phyloP scores from a whole-genome alignment of 2,888 invertebrate genomes.

The Amiota communis region DNA sequence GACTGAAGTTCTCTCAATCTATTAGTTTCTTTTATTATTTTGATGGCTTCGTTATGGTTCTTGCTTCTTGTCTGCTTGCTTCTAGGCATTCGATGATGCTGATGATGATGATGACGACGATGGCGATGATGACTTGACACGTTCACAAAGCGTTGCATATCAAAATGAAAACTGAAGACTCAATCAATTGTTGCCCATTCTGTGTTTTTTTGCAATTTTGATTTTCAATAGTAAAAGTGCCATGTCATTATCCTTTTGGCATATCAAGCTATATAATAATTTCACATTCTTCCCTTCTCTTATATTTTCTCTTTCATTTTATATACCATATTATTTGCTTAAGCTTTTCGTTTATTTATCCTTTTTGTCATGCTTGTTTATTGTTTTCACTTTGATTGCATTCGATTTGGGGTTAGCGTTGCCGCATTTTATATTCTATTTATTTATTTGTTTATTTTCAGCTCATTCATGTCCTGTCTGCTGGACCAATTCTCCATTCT shows the following conservation, averaged over 20 bases:
- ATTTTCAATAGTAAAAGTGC: conserved; percentile 42
- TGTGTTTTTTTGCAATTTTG: conserved; percentile 47
- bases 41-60: conserved; percentile 28
- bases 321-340: not conserved
- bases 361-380: conserved; percentile 64
- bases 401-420: conserved; percentile 30
- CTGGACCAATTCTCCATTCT: not conserved
- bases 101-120: not conserved
- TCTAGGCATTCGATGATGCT: not conserved
- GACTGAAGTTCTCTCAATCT: conserved; percentile 8
- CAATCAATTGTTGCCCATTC: conserved; percentile 53
- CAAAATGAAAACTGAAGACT: conserved; percentile 39
- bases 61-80: not conserved
- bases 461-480: conserved; percentile 40
- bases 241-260: conserved; percentile 59
- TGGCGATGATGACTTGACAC: not conserved
- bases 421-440: too few species aligned
- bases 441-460: conserved; percentile 30
- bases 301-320: not conserved
- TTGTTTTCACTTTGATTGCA: conserved; percentile 61
- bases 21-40: conserved; percentile 24
- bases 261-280: not conserved
- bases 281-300: not conserved
- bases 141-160: not conserved
- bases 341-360: conserved; percentile 52